Evolutionary conservation across 2,113 vertebrate species (phyloP).

Genomic region (Corythaeola cristata): DNA sequence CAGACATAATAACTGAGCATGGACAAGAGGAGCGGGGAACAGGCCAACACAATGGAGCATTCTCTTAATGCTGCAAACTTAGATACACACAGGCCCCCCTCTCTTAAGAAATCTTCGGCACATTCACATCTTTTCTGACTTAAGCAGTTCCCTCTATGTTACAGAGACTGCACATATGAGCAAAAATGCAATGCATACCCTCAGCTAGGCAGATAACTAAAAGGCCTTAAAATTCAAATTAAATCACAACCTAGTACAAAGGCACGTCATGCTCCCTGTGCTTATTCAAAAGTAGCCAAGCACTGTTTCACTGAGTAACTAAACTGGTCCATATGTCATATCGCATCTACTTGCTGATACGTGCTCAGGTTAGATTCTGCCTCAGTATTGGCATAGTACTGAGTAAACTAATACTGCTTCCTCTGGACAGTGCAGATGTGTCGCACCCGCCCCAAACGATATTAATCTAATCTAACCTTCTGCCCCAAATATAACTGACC

Average conservation of each 20-base stretch:
- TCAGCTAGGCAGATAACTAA: neutral
- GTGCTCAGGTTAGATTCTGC: neutral
- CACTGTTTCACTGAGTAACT: neutral
- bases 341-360: neutral
- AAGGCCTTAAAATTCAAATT: neutral
- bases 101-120: neutral
- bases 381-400: neutral
- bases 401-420: neutral
- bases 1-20: neutral
- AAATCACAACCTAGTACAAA: neutral
- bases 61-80: neutral
- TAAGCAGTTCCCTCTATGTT: neutral
- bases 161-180: neutral
- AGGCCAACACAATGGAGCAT: neutral
- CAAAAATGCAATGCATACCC: neutral
- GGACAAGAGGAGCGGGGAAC: neutral
- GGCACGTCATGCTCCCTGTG: neutral
- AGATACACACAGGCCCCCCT: neutral
- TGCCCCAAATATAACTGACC: neutral
- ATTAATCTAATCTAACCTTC: neutral
- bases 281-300: neutral
- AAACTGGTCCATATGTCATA: neutral
- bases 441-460: fast-evolving
- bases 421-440: neutral
- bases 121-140: neutral